These are phyloP conservation scores for Chironomus tepperi DNA, from an alignment of 1,140 invertebrate genomes.

Conservation along the genomic window DNA sequence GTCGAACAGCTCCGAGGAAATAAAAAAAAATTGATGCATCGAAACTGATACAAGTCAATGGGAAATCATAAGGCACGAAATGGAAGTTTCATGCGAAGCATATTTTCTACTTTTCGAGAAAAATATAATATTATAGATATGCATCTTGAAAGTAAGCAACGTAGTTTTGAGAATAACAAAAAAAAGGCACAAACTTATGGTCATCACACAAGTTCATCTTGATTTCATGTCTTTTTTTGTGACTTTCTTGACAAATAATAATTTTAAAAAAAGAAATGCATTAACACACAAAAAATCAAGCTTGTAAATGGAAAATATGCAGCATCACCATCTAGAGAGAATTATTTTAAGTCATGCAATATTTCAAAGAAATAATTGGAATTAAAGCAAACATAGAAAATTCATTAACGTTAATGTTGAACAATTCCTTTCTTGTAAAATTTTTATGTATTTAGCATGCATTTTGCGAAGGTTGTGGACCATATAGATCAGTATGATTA, in stretches of 20 bases:
- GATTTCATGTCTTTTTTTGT: no score
- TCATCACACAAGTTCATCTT: no score
- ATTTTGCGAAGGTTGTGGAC: no score
- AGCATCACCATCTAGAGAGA: background rate
- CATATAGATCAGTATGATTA: no score
- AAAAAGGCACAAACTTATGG: no score
- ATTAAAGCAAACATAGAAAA: background rate
- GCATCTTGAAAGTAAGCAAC: background rate
- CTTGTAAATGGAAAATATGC: no score
- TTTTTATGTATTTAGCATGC: no score
- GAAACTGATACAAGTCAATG: background rate
- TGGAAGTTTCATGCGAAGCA: background rate
- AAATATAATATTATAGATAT: background rate
- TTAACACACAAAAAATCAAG: no score
- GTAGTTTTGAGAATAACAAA: no score
- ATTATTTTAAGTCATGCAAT: background rate
- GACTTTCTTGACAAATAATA: no score
- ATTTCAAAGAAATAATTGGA: background rate
- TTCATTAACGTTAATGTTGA: slow-evolving; percentile 19
- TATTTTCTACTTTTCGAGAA: background rate
- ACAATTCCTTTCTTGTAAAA: background rate
- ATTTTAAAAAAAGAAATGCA: no score
- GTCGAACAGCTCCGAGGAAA: background rate
- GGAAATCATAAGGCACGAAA: background rate
- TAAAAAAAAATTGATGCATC: background rate